Evolutionary conservation across 2,797 vertebrate species (phyloP).

Genomic region (Acanthurus leucopareius): DNA sequence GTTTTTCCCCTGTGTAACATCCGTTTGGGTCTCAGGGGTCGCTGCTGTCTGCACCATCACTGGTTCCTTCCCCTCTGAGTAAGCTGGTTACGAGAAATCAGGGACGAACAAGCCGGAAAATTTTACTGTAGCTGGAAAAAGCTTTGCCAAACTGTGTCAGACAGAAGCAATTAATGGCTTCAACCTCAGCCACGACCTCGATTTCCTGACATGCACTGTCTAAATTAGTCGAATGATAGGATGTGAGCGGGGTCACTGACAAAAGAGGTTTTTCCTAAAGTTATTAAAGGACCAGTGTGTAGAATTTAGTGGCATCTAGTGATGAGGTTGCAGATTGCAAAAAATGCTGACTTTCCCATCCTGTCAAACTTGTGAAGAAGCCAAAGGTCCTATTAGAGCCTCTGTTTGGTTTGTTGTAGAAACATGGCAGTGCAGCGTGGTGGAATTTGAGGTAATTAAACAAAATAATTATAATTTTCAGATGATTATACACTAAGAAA

Average conservation of each 20-base stretch:
- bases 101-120: constrained; percentile 11
- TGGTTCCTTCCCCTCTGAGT: constrained; percentile 14
- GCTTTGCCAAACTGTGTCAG: constrained; percentile 62
- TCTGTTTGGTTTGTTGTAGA: no score
- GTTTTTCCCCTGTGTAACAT: background rate
- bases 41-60: constrained; percentile 8
- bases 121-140: constrained; percentile 39
- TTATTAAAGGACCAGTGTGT: background rate
- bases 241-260: constrained; percentile 39
- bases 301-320: no score
- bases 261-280: constrained; percentile 21
- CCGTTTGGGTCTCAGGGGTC: background rate
- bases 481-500: no score
- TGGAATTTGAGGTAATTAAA: no score
- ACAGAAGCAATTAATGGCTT: constrained; percentile 66
- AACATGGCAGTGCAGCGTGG: no score
- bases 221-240: constrained; percentile 60
- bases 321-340: no score
- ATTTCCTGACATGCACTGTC: constrained; percentile 57
- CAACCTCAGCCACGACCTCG: constrained; percentile 62
- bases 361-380: no score
- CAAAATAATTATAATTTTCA: no score
- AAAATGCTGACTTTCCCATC: no score
- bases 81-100: background rate
- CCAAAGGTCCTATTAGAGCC: no score